Percentiles rank a stretch among this genome's conserved stretches.
Conservation (phyloP, 2,888 invertebrate species). For the Scaptodrosophila latifasciaeformis region DNA sequence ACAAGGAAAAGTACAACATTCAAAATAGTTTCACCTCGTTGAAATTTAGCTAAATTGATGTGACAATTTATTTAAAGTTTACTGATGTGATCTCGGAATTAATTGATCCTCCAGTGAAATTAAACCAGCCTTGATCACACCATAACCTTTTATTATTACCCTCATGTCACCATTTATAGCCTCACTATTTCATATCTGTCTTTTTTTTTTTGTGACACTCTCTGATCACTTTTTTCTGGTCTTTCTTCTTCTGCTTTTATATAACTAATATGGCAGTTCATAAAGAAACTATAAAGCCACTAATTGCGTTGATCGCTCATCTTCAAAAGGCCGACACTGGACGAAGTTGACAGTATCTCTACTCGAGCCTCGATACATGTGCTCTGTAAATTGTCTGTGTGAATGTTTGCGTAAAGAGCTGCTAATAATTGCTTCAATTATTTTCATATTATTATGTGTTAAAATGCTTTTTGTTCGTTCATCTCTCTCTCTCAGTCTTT, state of each 20-base stretch:
- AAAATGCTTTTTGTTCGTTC: constrained; percentile 58
- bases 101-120: no score
- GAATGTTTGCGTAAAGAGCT: constrained; percentile 7
- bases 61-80: no score
- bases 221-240: no score
- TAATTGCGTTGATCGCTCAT: constrained; percentile 52
- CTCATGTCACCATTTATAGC: no score
- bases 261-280: constrained; percentile 30
- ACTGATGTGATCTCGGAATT: no score
- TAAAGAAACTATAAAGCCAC: constrained; percentile 41
- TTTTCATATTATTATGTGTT: constrained; percentile 66
- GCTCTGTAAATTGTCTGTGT: background rate
- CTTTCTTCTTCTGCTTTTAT: constrained; percentile 10
- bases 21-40: no score
- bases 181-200: no score
- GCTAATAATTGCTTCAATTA: constrained; percentile 65
- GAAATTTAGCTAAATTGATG: no score
- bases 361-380: no score
- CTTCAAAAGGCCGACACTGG: constrained; percentile 4
- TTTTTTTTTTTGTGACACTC: background rate
- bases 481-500: background rate
- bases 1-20: no score
- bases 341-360: background rate
- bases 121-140: no score
- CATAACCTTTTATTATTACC: no score